Evolutionary conservation across 2,113 vertebrate species (phyloP).

Genomic region (Aldabrachelys gigantea): DNA sequence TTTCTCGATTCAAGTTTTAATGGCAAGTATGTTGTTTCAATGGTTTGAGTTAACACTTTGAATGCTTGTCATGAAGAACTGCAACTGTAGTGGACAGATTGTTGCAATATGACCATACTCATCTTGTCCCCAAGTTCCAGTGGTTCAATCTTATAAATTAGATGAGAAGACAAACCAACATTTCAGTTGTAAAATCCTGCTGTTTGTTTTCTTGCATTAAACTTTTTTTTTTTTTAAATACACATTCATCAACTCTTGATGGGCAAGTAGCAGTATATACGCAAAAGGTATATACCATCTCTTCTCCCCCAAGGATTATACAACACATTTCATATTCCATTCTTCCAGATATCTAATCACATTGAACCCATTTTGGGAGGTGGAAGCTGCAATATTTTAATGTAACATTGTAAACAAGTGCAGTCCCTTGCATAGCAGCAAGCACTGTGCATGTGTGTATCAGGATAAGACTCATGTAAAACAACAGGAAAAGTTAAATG

Average conservation of each 20-base stretch:
- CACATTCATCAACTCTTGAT: not conserved
- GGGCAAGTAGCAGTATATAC: slow-evolving; percentile 28
- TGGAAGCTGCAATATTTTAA: not conserved
- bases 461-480: not conserved
- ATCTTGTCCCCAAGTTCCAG: slow-evolving; percentile 90
- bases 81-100: slow-evolving; percentile 88
- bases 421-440: not conserved
- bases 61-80: slow-evolving; percentile 88
- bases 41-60: slow-evolving; percentile 85
- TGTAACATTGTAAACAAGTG: not conserved
- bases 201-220: slow-evolving; percentile 81
- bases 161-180: slow-evolving; percentile 88
- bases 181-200: slow-evolving; percentile 90
- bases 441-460: not conserved
- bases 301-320: not conserved
- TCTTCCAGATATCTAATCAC: slow-evolving; percentile 22
- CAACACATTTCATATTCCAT: not conserved
- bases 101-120: slow-evolving; percentile 76
- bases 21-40: slow-evolving; percentile 83
- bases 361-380: not conserved
- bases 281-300: not conserved
- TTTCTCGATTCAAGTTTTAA: slow-evolving; percentile 77
- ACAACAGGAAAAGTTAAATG: not conserved
- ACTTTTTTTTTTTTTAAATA: slow-evolving; percentile 34
- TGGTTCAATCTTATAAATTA: slow-evolving; percentile 84